phyloP scores from a whole-genome alignment of 2,797 vertebrate species.

The Sebastes nivosus region DNA sequence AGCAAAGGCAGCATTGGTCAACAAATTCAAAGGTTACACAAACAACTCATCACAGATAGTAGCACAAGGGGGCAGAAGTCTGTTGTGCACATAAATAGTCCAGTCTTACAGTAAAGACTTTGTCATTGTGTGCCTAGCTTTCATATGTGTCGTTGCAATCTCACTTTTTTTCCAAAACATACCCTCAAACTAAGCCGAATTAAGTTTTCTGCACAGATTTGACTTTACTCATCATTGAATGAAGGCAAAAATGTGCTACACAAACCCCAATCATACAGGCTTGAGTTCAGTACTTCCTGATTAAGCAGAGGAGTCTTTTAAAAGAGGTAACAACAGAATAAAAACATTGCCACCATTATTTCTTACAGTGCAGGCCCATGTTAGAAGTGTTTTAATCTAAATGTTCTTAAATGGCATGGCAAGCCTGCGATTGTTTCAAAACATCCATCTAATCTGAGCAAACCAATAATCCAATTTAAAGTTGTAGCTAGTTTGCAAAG shows the following conservation, averaged over 20 bases:
- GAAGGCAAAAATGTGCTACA: background rate
- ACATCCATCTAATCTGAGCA: background rate
- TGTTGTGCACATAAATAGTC: background rate
- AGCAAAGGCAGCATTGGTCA: background rate
- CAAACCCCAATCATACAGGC: background rate
- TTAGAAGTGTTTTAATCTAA: background rate
- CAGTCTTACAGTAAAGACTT: background rate
- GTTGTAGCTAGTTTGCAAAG: background rate
- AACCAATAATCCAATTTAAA: background rate
- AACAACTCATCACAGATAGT: conserved; percentile 10
- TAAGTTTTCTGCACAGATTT: background rate
- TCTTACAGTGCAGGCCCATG: background rate
- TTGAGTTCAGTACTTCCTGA: background rate
- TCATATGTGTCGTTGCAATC: background rate
- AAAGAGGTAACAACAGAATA: background rate
- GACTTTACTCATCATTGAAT: background rate
- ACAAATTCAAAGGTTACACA: conserved; percentile 50
- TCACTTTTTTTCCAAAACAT: background rate
- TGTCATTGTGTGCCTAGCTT: background rate
- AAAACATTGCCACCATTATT: background rate
- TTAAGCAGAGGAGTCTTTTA: conserved; percentile 40
- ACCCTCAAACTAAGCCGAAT: background rate
- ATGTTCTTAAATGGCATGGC: background rate
- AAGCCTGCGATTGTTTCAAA: background rate
- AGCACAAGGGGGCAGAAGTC: background rate